Evolutionary conservation across 1,140 invertebrate genomes (phyloP).

Genomic region (Parasteatoda tepidariorum): DNA sequence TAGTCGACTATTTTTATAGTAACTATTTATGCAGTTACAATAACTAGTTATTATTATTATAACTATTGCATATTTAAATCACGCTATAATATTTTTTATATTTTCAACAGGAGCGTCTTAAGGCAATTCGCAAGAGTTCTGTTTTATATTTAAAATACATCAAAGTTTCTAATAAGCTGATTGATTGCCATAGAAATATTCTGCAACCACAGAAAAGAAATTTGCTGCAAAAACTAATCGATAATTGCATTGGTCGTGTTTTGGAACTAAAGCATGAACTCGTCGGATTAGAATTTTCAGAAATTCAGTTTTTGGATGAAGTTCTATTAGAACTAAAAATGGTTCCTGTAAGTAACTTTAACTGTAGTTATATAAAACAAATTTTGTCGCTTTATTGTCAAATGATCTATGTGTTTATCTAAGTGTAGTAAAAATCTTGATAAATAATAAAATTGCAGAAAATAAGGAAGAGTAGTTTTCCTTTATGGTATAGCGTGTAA

Average conservation of each 20-base stretch:
- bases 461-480: too few species aligned
- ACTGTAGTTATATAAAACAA: too few species aligned
- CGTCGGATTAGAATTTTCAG: slow-evolving; percentile 85
- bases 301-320: slow-evolving; percentile 88
- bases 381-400: too few species aligned
- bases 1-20: not conserved
- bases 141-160: slow-evolving; percentile 82
- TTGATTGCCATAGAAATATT: slow-evolving; percentile 88
- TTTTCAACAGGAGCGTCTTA: not conserved
- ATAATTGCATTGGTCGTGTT: slow-evolving; percentile 81
- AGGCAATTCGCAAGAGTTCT: slow-evolving; percentile 6
- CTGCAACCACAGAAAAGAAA: slow-evolving; percentile 92
- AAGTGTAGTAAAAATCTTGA: too few species aligned
- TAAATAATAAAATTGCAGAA: too few species aligned
- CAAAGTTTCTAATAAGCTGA: slow-evolving; percentile 79
- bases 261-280: slow-evolving; percentile 79
- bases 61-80: not conserved
- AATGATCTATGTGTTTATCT: too few species aligned
- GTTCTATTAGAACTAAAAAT: slow-evolving; percentile 74
- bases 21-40: not conserved
- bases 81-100: not conserved
- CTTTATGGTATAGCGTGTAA: too few species aligned
- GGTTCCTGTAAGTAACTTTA: slow-evolving; percentile 72
- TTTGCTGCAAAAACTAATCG: slow-evolving; percentile 81
- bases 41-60: not conserved